Conservation (phyloP, 2,888 invertebrate species). For the Lepidocyrtoides sp. region DNA sequence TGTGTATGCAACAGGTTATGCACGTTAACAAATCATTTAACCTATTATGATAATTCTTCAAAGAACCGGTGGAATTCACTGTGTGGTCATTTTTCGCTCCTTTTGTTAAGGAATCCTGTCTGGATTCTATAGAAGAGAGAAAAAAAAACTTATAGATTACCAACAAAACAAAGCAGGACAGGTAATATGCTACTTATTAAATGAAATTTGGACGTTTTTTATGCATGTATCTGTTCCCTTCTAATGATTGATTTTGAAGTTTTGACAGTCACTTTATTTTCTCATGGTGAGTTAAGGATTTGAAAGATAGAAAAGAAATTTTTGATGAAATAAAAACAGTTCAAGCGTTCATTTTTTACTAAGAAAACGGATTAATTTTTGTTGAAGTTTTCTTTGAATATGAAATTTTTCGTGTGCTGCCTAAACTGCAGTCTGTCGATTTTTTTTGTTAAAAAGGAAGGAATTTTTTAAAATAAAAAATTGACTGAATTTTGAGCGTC, state of each 20-base stretch:
- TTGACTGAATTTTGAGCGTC: too few species aligned
- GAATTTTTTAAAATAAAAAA: too few species aligned
- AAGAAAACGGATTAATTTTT: too few species aligned
- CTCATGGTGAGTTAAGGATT: too few species aligned
- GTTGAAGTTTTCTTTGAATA: too few species aligned
- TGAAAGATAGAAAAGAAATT: background rate
- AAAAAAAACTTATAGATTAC: too few species aligned
- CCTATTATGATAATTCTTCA: constrained; percentile 29
- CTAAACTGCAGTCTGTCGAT: too few species aligned
- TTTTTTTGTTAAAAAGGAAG: too few species aligned
- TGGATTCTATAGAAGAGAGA: background rate
- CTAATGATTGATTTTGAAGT: background rate
- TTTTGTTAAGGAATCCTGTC: background rate
- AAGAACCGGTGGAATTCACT: constrained; percentile 8
- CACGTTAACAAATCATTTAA: constrained; percentile 67
- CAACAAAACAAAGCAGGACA: too few species aligned
- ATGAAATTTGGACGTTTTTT: background rate
- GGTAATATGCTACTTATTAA: too few species aligned
- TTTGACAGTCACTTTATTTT: background rate
- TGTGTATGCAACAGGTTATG: constrained; percentile 53
- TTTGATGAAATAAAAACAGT: background rate
- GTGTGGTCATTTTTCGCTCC: background rate
- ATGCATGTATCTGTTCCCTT: background rate
- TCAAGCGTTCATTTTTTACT: too few species aligned
- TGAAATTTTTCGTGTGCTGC: background rate